Evolutionary conservation across 2,797 vertebrate species (phyloP), one percentile per base, ranked within the genome.

Genomic region (Gephyroberyx darwinii): DNA sequence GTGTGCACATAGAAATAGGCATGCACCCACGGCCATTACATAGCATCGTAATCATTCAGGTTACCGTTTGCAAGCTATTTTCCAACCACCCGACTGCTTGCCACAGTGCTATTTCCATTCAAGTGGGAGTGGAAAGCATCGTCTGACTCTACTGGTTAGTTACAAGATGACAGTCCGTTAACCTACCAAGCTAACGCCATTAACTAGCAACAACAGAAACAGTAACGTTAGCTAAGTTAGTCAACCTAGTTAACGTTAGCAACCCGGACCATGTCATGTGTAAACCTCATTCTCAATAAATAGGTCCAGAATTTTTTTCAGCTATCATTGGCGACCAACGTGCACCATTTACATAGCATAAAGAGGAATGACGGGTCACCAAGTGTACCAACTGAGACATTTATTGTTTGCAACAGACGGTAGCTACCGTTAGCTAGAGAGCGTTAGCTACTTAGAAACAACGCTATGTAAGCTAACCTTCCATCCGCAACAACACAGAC

Each of bases 401-500:
- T 14, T 59, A 33, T 52, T 59, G 60, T 58, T 64, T 58, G 31
- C n/a, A 33, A 26, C 45, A 16, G 41, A 37, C 50, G 13, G 10
- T 48, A 57, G 68, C 65, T 52, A 57, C 63, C 63, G 66, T 69
- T 86, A 87, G 84, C 84, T 37, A 35, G 47, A 13, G 10, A 16
- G 20, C 13, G 8, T 16, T 48, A 43, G 26, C 60, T 71, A 56
- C 45, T 58, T 41, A 17, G 55, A 64, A 74, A 73, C 51, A 61
- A 59, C 63, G 75, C 78, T 85, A 72, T 1, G 14, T 16, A 37
- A 68, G 88, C 85, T 88, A 90, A 86, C 87, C 70, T 65, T 78
- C 67, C 75, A 78, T 71, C 81, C 75, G 82, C 88, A 85, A 87
- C 85, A 88, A 90, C 78, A 83, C 65, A 89, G 41, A 33, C 88